Evolutionary conservation across 2,888 invertebrate species (phyloP).

Genomic region (Agrochola lychnidis): DNA sequence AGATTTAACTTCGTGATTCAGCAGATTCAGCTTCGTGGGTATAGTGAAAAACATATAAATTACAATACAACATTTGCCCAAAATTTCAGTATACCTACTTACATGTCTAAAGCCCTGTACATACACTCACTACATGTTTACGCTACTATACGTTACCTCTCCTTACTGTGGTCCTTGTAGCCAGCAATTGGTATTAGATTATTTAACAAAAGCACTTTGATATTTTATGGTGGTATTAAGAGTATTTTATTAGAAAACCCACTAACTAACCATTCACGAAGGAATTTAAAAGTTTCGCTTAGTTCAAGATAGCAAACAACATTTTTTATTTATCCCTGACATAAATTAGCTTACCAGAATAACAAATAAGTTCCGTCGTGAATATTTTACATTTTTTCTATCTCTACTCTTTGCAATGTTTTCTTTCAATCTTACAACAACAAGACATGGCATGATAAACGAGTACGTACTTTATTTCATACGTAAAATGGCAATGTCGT

Average conservation of each 20-base stretch:
- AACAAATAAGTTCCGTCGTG: slow-evolving; percentile 67
- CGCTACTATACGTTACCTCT: slow-evolving; percentile 63
- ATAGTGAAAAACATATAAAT: slow-evolving; percentile 21
- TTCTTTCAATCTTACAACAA: slow-evolving; percentile 80
- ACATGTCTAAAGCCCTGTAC: slow-evolving; percentile 59
- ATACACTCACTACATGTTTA: slow-evolving; percentile 64
- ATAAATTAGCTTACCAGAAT: slow-evolving; percentile 22
- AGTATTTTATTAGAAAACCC: slow-evolving; percentile 53
- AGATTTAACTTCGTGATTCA: too few species aligned
- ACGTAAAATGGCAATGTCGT: slow-evolving; percentile 71
- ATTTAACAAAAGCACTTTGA: slow-evolving; percentile 62
- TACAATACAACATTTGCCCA: slow-evolving; percentile 25
- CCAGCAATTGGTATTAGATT: slow-evolving; percentile 59
- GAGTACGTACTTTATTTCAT: slow-evolving; percentile 59
- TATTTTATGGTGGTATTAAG: slow-evolving; percentile 51
- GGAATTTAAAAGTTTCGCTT: slow-evolving; percentile 57
- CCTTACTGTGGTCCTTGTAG: slow-evolving; percentile 67
- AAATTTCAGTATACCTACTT: slow-evolving; percentile 37
- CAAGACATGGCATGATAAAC: slow-evolving; percentile 76
- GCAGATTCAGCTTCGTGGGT: slow-evolving; percentile 40
- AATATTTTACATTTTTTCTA: slow-evolving; percentile 68
- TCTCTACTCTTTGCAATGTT: slow-evolving; percentile 89
- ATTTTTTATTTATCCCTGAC: slow-evolving; percentile 24
- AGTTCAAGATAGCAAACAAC: slow-evolving; percentile 4
- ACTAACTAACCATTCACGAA: slow-evolving; percentile 66